Evolutionary conservation across 35 echinoderm and acorn worm species (phyloP).

Genomic region (Apostichopus japonicus): DNA sequence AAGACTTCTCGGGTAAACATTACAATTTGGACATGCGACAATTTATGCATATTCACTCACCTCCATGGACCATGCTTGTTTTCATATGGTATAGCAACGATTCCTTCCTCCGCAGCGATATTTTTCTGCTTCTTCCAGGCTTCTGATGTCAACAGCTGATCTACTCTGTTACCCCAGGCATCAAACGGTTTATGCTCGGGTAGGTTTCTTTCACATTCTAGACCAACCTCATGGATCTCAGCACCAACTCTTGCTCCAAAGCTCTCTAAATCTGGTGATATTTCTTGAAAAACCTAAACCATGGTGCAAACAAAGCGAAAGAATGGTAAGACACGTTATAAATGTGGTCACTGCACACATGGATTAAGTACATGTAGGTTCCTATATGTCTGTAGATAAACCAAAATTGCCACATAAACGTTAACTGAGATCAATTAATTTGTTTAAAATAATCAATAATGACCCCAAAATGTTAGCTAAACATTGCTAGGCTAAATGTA

Average conservation of each 20-base stretch:
- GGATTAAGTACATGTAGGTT: too few relatives aligned
- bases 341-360: too few relatives aligned
- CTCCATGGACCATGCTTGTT: constrained; percentile 87
- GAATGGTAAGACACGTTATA: background rate
- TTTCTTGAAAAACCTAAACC: constrained; percentile 68
- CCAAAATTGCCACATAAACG: too few relatives aligned
- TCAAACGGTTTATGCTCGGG: constrained; percentile 77
- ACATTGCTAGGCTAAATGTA: too few relatives aligned
- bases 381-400: too few relatives aligned
- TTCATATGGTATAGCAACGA: constrained; percentile 93
- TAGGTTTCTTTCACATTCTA: constrained; percentile 76
- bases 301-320: background rate
- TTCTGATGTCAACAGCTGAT: constrained; percentile 77
- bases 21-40: too few relatives aligned
- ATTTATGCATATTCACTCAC: background rate
- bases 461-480: too few relatives aligned
- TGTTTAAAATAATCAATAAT: too few relatives aligned
- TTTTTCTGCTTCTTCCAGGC: constrained; percentile 92
- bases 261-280: constrained; percentile 75
- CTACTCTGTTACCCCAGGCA: constrained; percentile 92
- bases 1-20: too few relatives aligned
- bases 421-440: too few relatives aligned
- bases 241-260: constrained; percentile 76
- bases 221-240: constrained; percentile 80
- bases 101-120: constrained; percentile 92